Base-by-base conservation (phyloP, 2,797 vertebrate species). In the Hyperoplus immaculatus region DNA sequence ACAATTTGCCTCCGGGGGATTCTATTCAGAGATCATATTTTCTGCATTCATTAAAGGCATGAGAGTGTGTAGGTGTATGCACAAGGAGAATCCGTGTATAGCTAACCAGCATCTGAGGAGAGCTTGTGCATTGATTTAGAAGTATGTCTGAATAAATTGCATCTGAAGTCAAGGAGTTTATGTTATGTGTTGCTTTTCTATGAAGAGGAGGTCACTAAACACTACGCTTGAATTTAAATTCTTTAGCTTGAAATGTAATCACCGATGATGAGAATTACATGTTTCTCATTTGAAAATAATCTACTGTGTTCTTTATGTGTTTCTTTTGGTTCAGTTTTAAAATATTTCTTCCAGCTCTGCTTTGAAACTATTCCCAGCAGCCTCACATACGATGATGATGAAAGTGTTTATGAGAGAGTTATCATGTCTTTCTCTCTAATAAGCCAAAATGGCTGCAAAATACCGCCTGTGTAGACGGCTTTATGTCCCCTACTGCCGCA, bases 361-460 rank as follows among this genome's bases (percentile, higher is more conserved):
- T 79, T 70, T 77, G 51, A 75, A 49, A 70, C 53, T 1, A 62
- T 66, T 73, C 56, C 59, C 61, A 58, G 58, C 21, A 75, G 68
- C 54, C 36, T 78, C 38, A 43, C 58, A 65, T 21, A 61, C 29
- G 29, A 29, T 61, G 54, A 79, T 66, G 53, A 83, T 75, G 62
- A 82, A 87, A 80, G 43, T 43, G 13, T 78, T 85, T 39, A 59
- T 12, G 8, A 74, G 57, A n/a, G 51, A 56, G 29, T 62, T 69
- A 64, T 51, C n/a, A 36, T 68, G 58, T 15, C 14, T 79, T 69
- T 82, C 62, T 72, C 50, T 8, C 61, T 69, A 59, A 86, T 67
- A 70, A 72, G 53, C 42, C 65, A 61, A 77, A 68, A 58, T 3
- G 5, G 53, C 59, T 38, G 42, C 75, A 43, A 62, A 45, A 71